phyloP scores from a whole-genome alignment of 1,140 invertebrate species.

The Caenorhabditis latens region DNA sequence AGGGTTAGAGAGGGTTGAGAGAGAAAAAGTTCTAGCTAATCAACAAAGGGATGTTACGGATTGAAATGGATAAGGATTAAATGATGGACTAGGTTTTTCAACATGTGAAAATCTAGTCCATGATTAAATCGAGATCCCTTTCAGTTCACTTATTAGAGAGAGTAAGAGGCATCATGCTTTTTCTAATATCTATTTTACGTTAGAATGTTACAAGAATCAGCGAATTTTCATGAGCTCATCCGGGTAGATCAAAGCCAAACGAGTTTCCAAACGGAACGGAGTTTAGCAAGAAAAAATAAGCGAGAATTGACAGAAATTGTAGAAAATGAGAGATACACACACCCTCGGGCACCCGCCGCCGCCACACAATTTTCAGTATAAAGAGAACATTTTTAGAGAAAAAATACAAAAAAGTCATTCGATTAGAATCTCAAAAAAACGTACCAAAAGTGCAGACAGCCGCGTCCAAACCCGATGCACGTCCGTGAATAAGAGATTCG shows the following conservation, averaged over 20 bases:
- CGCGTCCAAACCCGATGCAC: conserved; percentile 77
- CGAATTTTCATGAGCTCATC: too few species aligned
- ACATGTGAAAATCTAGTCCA: neutral
- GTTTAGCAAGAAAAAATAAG: neutral
- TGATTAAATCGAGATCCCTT: too few species aligned
- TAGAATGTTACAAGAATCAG: too few species aligned
- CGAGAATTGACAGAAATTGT: neutral
- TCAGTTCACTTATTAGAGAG: too few species aligned
- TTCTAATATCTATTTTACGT: too few species aligned
- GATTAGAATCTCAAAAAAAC: neutral
- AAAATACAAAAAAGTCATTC: neutral
- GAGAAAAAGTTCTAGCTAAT: too few species aligned
- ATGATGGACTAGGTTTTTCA: neutral
- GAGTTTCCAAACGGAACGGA: neutral
- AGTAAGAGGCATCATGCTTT: too few species aligned
- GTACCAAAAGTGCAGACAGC: conserved; percentile 77
- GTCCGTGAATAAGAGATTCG: conserved; percentile 76
- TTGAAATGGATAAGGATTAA: neutral
- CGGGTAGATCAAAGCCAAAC: neutral
- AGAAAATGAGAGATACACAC: neutral
- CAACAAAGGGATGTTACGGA: neutral
- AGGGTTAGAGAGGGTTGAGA: too few species aligned
- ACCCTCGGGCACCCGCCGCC: conserved; percentile 25
- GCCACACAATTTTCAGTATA: neutral
- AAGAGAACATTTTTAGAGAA: neutral